Conservation (phyloP, 2,888 invertebrate species). For the Cantharis nigra region DNA sequence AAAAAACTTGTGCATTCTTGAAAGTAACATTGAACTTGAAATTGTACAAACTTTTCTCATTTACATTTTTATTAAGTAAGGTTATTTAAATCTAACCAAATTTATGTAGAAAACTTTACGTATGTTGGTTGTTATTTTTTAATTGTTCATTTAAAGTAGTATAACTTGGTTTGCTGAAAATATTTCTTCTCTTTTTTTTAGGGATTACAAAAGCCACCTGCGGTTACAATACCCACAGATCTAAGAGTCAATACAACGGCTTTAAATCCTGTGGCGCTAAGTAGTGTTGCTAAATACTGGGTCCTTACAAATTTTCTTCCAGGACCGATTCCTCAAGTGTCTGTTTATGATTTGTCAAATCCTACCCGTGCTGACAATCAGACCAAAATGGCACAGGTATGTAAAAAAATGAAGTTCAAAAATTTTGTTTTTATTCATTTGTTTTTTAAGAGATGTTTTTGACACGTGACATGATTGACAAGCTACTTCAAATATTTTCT, state of each 20-base stretch:
- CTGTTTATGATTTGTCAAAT: slow-evolving; percentile 70
- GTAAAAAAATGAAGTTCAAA: background rate
- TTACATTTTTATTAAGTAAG: background rate
- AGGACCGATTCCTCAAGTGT: slow-evolving; percentile 75
- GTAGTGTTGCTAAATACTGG: slow-evolving; percentile 82
- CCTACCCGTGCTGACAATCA: slow-evolving; percentile 62
- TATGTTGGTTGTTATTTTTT: background rate
- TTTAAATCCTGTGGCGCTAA: slow-evolving; percentile 70
- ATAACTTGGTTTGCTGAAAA: background rate
- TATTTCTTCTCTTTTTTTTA: slow-evolving; percentile 31
- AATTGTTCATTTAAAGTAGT: background rate
- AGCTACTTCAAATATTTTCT: background rate
- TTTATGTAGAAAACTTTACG: background rate
- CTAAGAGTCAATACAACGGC: slow-evolving; percentile 67
- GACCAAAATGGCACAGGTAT: slow-evolving; percentile 66
- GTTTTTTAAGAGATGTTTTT: background rate
- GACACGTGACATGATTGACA: background rate
- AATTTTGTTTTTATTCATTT: background rate
- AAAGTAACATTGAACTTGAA: slow-evolving; percentile 3
- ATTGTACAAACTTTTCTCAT: background rate
- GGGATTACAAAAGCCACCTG: slow-evolving; percentile 53
- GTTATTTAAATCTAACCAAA: background rate
- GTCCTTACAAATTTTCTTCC: slow-evolving; percentile 82
- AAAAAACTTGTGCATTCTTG: background rate
- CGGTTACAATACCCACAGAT: slow-evolving; percentile 64